Evolutionary conservation across 2,113 vertebrate species (phyloP).

Genomic region (Apodemus sylvaticus): DNA sequence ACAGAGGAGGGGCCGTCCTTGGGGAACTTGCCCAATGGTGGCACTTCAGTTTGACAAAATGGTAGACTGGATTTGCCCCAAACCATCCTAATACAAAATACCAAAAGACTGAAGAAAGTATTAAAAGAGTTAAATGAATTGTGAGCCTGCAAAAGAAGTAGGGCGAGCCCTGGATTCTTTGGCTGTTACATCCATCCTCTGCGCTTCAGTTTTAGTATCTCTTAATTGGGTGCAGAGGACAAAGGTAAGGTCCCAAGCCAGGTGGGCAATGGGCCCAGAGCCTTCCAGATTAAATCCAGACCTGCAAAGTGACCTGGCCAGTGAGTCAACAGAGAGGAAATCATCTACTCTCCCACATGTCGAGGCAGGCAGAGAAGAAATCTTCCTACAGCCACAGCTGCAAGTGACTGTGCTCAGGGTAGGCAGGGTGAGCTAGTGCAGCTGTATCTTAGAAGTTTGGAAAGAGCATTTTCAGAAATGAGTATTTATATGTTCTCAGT

Average conservation of each 20-base stretch:
- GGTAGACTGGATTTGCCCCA: background rate
- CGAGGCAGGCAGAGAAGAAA: background rate
- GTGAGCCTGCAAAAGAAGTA: background rate
- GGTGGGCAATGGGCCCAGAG: background rate
- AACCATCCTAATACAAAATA: background rate
- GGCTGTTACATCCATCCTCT: background rate
- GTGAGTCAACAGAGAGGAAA: background rate
- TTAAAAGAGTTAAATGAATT: background rate
- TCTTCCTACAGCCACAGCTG: background rate
- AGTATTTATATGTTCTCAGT: constrained; percentile 8
- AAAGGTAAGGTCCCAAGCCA: background rate
- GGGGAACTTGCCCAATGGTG: background rate
- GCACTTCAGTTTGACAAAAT: background rate
- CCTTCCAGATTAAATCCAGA: background rate
- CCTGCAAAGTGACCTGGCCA: background rate
- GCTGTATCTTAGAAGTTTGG: background rate
- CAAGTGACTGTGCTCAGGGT: background rate
- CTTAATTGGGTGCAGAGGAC: background rate
- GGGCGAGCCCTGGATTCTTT: background rate
- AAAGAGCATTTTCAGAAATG: constrained; percentile 33
- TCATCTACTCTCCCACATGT: background rate
- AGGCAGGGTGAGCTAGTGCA: background rate
- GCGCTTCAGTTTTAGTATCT: constrained; percentile 22
- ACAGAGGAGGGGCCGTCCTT: background rate
- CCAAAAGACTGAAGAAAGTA: background rate